These are phyloP conservation scores for Antidorcas marsupialis DNA, from an alignment of 2,113 vertebrate species.

Conservation along the genomic window DNA sequence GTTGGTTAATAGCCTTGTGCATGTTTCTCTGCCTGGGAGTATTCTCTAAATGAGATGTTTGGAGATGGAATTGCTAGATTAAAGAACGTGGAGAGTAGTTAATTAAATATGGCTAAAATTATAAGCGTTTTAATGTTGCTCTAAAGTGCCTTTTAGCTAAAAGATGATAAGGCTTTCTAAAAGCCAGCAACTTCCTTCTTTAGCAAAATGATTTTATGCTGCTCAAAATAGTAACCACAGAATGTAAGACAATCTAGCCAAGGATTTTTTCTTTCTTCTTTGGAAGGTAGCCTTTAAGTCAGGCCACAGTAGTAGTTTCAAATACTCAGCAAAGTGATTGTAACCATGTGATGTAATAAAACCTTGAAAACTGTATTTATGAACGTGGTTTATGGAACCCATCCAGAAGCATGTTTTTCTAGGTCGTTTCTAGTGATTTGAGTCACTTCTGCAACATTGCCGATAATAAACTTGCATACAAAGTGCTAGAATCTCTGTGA, in stretches of 20 bases:
- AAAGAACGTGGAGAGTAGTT: conserved; percentile 26
- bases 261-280: background rate
- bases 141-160: conserved; percentile 50
- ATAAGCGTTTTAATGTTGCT: conserved; percentile 35
- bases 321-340: background rate
- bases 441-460: background rate
- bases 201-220: conserved; percentile 29
- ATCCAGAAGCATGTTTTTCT: background rate
- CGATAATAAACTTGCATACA: background rate
- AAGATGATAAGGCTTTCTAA: conserved; percentile 34
- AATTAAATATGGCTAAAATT: conserved; percentile 50
- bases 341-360: background rate
- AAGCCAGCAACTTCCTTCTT: conserved; percentile 30
- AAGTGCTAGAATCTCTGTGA: background rate
- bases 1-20: background rate
- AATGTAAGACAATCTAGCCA: conserved; percentile 18
- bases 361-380: conserved; percentile 7
- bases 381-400: background rate
- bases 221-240: conserved; percentile 52
- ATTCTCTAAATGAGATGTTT: conserved; percentile 30
- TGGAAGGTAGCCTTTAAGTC: background rate
- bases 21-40: background rate
- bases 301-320: conserved; percentile 10
- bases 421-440: background rate
- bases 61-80: conserved; percentile 11